Base-by-base conservation (phyloP, 2,797 vertebrate species). In the Acestrorhynchus altus region DNA sequence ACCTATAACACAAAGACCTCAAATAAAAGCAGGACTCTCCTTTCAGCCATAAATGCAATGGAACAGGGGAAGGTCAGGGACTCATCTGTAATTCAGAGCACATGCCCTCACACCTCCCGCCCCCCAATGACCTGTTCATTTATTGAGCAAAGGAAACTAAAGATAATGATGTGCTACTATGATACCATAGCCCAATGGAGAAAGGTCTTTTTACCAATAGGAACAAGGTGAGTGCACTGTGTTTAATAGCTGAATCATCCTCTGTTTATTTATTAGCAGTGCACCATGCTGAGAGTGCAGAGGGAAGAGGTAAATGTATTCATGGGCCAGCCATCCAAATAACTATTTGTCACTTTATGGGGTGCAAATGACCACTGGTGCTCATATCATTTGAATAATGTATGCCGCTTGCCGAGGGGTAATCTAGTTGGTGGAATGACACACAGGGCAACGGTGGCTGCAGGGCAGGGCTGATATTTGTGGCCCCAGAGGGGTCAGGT, bases 321-420 rank as follows among this genome's bases (percentile, higher is more conserved):
- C 59, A 40, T 44, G 67, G 46, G 44, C 57, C 42, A 71, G 59
- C 18, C 40, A 35, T 77, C 35, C 57, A 46, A 77, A 72, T 54
- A 56, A 31, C 18, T 63, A 71, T 72, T 77, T 77, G 59, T 77
- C 42, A 71, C 47, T 63, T 63, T 63, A 64, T 64, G 68, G 61
- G 67, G 68, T 77, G 68, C 61, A 77, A 77, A 71, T 54, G 24
- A 56, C 68, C 46, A 59, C 54, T 7, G 20, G 70, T 24, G 15
- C 54, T 79, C 39, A 42, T 31, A 67, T 61, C 22, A 31, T 52
- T 35, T 79, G 26, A 74, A 79, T 79, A 80, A 80, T 76, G 49
- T 15, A 75, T 80, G 49, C 57, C 13, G 20, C 42, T 20, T 18
- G 6, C 67, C 22, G 67, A 42, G 61, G 64, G 28, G n/a, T 39